Conservation (phyloP, 64 coral and sea anemone genomes). For the Stylophora pistillata region DNA sequence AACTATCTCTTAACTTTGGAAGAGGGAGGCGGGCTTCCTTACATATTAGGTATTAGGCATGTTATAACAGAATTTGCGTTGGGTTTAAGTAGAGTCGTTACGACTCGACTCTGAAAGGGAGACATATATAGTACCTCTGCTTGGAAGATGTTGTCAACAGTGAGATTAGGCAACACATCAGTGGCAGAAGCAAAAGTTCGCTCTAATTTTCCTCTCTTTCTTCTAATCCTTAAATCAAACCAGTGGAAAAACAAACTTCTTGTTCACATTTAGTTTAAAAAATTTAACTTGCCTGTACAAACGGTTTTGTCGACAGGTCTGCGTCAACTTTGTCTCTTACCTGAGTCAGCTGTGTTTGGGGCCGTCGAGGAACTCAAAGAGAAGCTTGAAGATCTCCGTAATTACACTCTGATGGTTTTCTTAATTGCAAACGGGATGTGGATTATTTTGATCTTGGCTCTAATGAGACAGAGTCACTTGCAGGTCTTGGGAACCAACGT, state of each 20-base stretch:
- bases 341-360: slow-evolving; percentile 90
- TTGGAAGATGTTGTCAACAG: too few relatives aligned
- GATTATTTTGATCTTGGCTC: slow-evolving; percentile 69
- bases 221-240: too few relatives aligned
- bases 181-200: too few relatives aligned
- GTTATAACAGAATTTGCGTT: too few relatives aligned
- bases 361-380: slow-evolving; percentile 80
- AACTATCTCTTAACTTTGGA: too few relatives aligned
- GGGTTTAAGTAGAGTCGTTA: too few relatives aligned
- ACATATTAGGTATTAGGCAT: too few relatives aligned
- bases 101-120: too few relatives aligned
- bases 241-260: background rate
- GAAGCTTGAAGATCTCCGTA: slow-evolving; percentile 89
- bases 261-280: background rate
- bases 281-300: background rate
- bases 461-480: slow-evolving; percentile 38
- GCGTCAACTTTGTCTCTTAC: slow-evolving; percentile 74
- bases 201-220: too few relatives aligned
- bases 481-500: slow-evolving; percentile 62
- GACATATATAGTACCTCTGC: too few relatives aligned
- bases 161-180: too few relatives aligned
- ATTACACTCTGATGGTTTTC: slow-evolving; percentile 57
- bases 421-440: slow-evolving; percentile 73
- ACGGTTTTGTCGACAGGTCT: slow-evolving; percentile 18
- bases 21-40: too few relatives aligned